These are phyloP conservation scores for Drosophila arizonae DNA, from an alignment of 1,140 invertebrate species.

Conservation along the genomic window DNA sequence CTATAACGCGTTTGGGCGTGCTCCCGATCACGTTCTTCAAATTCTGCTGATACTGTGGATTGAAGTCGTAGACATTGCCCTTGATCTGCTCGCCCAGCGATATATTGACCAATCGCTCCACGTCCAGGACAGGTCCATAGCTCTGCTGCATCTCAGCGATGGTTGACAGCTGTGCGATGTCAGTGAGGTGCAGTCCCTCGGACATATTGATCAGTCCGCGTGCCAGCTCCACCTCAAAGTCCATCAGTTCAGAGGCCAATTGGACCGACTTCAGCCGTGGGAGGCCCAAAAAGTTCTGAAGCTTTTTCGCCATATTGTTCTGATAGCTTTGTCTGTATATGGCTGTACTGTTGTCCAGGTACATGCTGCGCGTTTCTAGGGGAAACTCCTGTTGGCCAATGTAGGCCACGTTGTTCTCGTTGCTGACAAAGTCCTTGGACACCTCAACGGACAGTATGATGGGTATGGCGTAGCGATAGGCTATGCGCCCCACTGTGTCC, in stretches of 20 bases:
- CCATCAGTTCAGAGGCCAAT: constrained; percentile 55
- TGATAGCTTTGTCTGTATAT: constrained; percentile 43
- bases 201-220: constrained; percentile 45
- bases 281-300: constrained; percentile 47
- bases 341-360: constrained; percentile 46
- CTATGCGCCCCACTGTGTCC: constrained; percentile 26
- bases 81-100: constrained; percentile 37
- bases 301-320: constrained; percentile 15
- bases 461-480: constrained; percentile 39
- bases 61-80: constrained; percentile 56
- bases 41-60: constrained; percentile 53
- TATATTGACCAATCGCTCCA: constrained; percentile 44
- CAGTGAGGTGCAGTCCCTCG: constrained; percentile 30
- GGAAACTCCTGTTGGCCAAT: constrained; percentile 50
- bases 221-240: constrained; percentile 70
- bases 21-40: constrained; percentile 37
- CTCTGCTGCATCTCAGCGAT: constrained; percentile 45
- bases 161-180: constrained; percentile 35
- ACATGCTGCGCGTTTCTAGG: constrained; percentile 57
- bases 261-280: constrained; percentile 19
- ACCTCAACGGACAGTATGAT: constrained; percentile 52
- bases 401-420: constrained; percentile 51
- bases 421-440: constrained; percentile 55
- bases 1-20: constrained; percentile 51
- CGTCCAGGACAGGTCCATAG: constrained; percentile 46